These are phyloP conservation scores for Calidris pugnax DNA, from an alignment of 2,113 vertebrate genomes.

Conservation along the genomic window DNA sequence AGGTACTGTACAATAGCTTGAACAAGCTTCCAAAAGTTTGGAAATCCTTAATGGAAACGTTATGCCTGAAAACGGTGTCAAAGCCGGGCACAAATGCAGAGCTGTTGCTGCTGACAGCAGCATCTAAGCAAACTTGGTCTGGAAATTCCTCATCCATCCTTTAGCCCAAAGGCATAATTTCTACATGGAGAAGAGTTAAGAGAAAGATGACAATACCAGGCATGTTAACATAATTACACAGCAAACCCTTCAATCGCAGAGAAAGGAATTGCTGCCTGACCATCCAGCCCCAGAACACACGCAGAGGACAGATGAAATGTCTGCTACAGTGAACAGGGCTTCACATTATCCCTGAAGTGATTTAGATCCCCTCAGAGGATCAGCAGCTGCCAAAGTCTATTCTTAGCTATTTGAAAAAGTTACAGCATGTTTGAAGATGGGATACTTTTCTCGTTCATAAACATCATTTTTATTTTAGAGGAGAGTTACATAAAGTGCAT, in stretches of 20 bases:
- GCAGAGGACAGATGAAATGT: background rate
- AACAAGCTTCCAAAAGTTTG: background rate
- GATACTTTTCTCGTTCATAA: background rate
- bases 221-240: constrained; percentile 39
- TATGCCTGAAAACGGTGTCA: accelerated
- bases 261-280: background rate
- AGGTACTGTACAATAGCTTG: background rate
- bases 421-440: background rate
- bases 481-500: background rate
- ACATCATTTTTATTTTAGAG: background rate
- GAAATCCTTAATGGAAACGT: background rate
- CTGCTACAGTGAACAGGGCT: background rate
- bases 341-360: background rate
- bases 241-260: background rate
- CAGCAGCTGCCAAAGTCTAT: constrained; percentile 34
- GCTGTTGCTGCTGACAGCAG: background rate
- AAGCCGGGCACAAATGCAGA: background rate
- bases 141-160: constrained; percentile 12
- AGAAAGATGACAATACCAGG: background rate
- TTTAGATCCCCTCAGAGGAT: background rate
- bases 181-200: background rate
- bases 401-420: constrained; percentile 19
- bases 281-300: background rate
- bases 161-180: background rate
- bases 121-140: background rate